A percentile compares a stretch with the other conserved stretches of the same genome.
These are phyloP conservation scores for Lymantria dispar DNA, from an alignment of 2,888 invertebrate genomes.

Conservation along the genomic window DNA sequence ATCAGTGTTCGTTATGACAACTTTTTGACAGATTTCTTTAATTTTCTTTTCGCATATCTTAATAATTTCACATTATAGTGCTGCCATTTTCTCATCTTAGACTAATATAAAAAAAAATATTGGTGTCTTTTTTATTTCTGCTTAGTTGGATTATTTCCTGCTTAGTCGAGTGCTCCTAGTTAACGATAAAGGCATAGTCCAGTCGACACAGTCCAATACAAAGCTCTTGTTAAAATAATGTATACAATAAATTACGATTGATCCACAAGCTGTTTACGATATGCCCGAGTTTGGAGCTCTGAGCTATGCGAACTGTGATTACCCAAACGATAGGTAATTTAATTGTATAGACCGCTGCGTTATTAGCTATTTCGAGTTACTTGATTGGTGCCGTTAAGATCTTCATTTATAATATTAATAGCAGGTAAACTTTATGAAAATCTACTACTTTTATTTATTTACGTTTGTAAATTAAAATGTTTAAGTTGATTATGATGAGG, in stretches of 20 bases:
- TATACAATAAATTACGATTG: conserved; percentile 35
- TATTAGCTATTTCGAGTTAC: conserved; percentile 16
- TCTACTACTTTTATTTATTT: background rate
- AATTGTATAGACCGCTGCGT: conserved; percentile 22
- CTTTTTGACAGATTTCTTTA: no score
- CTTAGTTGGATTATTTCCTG: no score
- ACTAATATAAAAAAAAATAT: no score
- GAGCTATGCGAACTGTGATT: conserved; percentile 18
- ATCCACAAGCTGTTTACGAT: conserved; percentile 29
- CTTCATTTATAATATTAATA: conserved; percentile 14
- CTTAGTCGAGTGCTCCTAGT: conserved; percentile 1
- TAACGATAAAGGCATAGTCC: conserved; percentile 17
- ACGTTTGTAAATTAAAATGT: background rate
- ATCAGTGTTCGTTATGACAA: no score
- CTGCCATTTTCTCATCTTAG: no score
- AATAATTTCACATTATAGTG: no score
- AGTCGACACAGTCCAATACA: conserved; percentile 24
- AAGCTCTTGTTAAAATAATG: conserved; percentile 35
- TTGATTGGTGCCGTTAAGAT: conserved; percentile 9
- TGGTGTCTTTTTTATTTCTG: no score
- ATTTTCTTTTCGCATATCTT: no score
- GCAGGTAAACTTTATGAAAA: conserved; percentile 4
- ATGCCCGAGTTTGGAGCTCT: conserved; percentile 27
- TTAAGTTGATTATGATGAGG: no score
- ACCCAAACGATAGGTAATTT: conserved; percentile 30